phyloP scores from a whole-genome alignment of 1,140 invertebrate genomes.

The Drosophila nigrodunni region DNA sequence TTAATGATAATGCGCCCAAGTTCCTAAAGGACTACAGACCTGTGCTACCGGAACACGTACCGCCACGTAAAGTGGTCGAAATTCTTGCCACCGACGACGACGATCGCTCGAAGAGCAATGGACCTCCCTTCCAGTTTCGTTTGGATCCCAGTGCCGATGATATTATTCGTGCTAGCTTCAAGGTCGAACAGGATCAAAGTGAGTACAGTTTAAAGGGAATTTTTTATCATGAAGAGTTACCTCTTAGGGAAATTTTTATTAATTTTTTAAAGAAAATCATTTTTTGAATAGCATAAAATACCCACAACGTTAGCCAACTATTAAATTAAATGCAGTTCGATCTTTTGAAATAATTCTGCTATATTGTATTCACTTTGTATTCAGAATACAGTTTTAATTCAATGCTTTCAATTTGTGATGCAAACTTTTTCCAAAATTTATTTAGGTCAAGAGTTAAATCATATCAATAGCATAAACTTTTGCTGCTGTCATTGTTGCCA shows the following conservation, averaged over 20 bases:
- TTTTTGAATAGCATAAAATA: no score
- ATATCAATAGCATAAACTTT: slow-evolving; percentile 57
- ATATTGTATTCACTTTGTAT: no score
- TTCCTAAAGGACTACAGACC: slow-evolving; percentile 97
- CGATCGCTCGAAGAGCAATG: slow-evolving; percentile 96
- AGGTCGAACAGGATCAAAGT: slow-evolving; percentile 97
- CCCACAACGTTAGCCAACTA: no score
- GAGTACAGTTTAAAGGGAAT: slow-evolving; percentile 80
- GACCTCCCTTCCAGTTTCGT: slow-evolving; percentile 96
- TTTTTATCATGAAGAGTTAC: neutral
- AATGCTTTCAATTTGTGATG: slow-evolving; percentile 11
- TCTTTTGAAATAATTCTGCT: no score
- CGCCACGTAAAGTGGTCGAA: slow-evolving; percentile 95
- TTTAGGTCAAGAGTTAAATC: slow-evolving; percentile 72
- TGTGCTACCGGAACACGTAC: slow-evolving; percentile 95
- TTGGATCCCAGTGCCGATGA: slow-evolving; percentile 96
- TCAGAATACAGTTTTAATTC: no score
- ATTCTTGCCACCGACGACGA: slow-evolving; percentile 98
- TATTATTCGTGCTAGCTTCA: slow-evolving; percentile 95
- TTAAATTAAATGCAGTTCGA: no score
- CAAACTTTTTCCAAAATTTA: slow-evolving; percentile 59
- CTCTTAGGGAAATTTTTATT: no score
- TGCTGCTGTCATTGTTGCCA: slow-evolving; percentile 14
- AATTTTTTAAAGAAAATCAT: no score
- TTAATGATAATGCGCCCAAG: slow-evolving; percentile 97